Conservation (phyloP, 1,140 invertebrate species). For the Samia ricini region DNA sequence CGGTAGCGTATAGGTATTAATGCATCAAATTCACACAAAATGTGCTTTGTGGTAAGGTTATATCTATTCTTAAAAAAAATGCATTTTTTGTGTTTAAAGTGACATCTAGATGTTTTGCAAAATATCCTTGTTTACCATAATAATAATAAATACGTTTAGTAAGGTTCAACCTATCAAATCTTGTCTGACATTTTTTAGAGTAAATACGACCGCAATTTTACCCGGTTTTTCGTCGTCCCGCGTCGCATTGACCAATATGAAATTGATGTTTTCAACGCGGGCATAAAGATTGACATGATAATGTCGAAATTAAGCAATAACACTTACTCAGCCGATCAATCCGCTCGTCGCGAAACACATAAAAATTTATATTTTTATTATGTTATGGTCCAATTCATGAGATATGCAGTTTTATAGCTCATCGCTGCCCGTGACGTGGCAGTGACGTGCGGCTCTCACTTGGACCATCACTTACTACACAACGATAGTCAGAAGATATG, state of each 20-base stretch:
- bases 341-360: constrained; percentile 50
- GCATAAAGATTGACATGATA: constrained; percentile 45
- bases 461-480: too few species aligned
- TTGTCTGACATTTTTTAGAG: not conserved
- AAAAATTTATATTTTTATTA: constrained; percentile 69
- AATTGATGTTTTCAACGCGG: constrained; percentile 25
- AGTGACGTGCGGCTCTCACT: too few species aligned
- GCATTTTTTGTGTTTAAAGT: too few species aligned
- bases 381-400: not conserved
- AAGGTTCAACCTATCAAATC: not conserved
- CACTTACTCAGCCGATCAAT: constrained; percentile 58
- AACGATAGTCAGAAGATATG: too few species aligned
- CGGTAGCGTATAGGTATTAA: too few species aligned
- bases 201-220: not conserved
- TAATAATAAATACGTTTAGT: too few species aligned
- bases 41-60: too few species aligned
- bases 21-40: too few species aligned
- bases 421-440: not conserved
- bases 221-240: too few species aligned
- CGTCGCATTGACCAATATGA: constrained; percentile 34
- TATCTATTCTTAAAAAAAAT: too few species aligned
- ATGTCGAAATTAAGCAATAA: constrained; percentile 70
- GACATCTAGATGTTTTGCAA: too few species aligned
- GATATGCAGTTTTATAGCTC: not conserved
- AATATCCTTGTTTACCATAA: too few species aligned